Conservation (phyloP, 64 coral and sea anemone species). For the Trachythela sp. region DNA sequence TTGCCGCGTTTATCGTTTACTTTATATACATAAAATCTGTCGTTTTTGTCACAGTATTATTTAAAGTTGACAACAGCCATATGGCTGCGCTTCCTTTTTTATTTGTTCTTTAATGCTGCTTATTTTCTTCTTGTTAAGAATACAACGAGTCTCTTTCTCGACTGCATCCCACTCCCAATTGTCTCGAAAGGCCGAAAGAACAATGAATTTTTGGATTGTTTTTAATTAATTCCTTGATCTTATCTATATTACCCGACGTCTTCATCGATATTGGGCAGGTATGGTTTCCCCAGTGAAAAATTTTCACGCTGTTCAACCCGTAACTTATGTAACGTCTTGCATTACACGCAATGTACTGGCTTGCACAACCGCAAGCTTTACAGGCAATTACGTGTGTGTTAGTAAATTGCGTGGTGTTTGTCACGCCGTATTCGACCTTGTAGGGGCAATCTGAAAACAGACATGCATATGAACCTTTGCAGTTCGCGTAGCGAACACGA, state of each 20-base stretch:
- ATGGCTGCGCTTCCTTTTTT: not conserved
- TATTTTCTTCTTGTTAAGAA: not conserved
- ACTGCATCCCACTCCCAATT: not conserved
- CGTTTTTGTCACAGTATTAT: conserved; percentile 1
- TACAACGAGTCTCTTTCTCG: not conserved
- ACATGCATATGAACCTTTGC: conserved; percentile 47
- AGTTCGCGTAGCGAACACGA: conserved; percentile 47
- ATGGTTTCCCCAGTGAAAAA: conserved; percentile 22
- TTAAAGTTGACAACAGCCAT: not conserved
- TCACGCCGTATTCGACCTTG: conserved; percentile 46
- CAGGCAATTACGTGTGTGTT: conserved; percentile 15
- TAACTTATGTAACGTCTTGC: conserved; percentile 27
- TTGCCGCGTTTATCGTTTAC: not conserved
- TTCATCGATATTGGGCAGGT: not conserved
- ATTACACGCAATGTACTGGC: conserved; percentile 31
- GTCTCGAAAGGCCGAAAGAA: not conserved
- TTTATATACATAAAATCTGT: not conserved
- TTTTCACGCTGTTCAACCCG: not conserved
- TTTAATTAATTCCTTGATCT: not conserved
- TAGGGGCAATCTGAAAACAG: conserved; percentile 32
- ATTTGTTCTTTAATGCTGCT: not conserved
- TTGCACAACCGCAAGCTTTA: conserved; percentile 40
- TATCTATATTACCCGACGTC: not conserved
- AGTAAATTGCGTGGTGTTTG: conserved; percentile 52
- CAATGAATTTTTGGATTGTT: not conserved